phyloP scores from a whole-genome alignment of 1,140 invertebrate species.

The Papilio xuthus region DNA sequence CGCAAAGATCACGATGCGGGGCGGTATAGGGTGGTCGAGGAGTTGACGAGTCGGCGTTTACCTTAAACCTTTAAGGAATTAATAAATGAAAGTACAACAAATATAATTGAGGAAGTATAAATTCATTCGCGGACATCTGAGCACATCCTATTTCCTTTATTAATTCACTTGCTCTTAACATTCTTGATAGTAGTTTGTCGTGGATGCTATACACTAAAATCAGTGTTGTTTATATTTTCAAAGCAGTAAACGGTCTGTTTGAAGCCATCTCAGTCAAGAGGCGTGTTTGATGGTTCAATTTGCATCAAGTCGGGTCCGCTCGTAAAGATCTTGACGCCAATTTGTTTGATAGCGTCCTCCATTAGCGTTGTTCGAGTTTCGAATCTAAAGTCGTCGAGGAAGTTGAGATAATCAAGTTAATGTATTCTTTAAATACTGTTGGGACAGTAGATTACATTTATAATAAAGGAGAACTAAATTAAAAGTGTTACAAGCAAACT shows the following conservation, averaged over 20 bases:
- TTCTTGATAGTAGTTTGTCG: constrained; percentile 62
- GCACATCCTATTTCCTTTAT: constrained; percentile 42
- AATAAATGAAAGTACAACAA: neutral
- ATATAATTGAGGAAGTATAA: neutral
- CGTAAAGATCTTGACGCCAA: constrained; percentile 38
- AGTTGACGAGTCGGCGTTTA: too few species aligned
- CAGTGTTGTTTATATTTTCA: constrained; percentile 51
- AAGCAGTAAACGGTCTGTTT: constrained; percentile 39
- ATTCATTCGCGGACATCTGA: neutral
- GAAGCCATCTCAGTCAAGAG: constrained; percentile 11
- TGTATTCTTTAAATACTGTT: constrained; percentile 28
- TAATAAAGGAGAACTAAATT: neutral
- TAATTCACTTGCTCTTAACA: constrained; percentile 60
- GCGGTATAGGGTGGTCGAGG: too few species aligned
- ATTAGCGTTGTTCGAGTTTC: constrained; percentile 33
- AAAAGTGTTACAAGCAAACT: neutral
- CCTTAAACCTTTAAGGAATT: neutral
- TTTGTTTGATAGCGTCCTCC: constrained; percentile 38
- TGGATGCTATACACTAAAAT: constrained; percentile 60
- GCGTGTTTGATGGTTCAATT: constrained; percentile 47
- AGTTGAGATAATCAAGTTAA: constrained; percentile 39
- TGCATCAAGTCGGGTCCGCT: constrained; percentile 41
- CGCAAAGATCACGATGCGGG: too few species aligned
- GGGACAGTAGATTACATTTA: neutral
- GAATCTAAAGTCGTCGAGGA: constrained; percentile 25